phyloP scores from a whole-genome alignment of 2,888 invertebrate genomes.

The Euspilapteryx auroguttella region DNA sequence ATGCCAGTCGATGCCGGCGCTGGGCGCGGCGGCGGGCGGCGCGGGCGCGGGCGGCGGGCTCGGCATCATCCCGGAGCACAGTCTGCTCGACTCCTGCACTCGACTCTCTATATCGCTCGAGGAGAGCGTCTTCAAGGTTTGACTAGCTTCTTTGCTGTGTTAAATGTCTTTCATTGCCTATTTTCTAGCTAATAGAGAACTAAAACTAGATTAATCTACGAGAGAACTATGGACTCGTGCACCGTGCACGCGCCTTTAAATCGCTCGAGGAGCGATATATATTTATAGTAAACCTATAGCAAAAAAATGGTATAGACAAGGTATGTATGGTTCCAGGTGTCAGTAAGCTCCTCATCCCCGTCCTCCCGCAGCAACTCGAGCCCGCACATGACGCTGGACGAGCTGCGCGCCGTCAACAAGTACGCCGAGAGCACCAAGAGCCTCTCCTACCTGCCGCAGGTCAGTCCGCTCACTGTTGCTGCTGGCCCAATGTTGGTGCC shows the following conservation, averaged over 20 bases:
- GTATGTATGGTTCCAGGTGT: constrained; percentile 47
- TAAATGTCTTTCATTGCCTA: no score
- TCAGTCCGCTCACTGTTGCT: no score
- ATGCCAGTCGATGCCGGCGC: constrained; percentile 85
- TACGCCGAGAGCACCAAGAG: constrained; percentile 92
- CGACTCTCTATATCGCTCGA: constrained; percentile 86
- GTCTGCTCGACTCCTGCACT: constrained; percentile 82
- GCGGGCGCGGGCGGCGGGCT: constrained; percentile 58
- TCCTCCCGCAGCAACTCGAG: constrained; percentile 71
- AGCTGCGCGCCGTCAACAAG: constrained; percentile 82
- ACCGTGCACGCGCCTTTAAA: no score
- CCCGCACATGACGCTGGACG: constrained; percentile 76
- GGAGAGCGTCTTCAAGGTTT: constrained; percentile 61
- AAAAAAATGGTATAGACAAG: constrained; percentile 69
- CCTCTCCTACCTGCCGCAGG: constrained; percentile 89
- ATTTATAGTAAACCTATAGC: no score
- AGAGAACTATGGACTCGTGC: no score
- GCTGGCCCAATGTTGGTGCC: no score
- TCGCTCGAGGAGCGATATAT: no score
- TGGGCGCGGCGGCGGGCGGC: constrained; percentile 69
- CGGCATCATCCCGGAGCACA: constrained; percentile 86
- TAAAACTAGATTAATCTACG: no score
- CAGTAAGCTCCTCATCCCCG: constrained; percentile 74
- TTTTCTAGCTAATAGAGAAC: no score
- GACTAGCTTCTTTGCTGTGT: neutral